Conservation (phyloP, 1,140 invertebrate genomes). For the Drosophila saltans region DNA sequence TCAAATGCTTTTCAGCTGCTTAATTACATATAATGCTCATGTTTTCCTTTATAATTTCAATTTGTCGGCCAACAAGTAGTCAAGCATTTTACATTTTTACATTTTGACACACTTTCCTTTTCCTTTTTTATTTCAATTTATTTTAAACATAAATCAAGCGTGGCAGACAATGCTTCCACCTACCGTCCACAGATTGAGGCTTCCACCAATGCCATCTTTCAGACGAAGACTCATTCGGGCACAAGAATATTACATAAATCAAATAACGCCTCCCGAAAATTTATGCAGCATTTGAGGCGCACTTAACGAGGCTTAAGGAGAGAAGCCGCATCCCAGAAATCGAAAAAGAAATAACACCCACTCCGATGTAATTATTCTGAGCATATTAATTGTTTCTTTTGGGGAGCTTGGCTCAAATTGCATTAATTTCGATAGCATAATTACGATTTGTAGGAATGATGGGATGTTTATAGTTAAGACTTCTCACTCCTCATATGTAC, state of each 20-base stretch:
- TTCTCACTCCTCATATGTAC: not conserved
- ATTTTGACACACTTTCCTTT: conserved; percentile 35
- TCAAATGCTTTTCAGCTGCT: conserved; percentile 41
- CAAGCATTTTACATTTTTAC: conserved; percentile 28
- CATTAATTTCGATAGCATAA: conserved; percentile 5
- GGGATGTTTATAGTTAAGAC: not conserved
- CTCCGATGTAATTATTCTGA: conserved; percentile 39
- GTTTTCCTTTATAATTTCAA: conserved; percentile 41
- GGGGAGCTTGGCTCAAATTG: not conserved
- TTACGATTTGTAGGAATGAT: not conserved
- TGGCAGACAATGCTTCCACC: conserved; percentile 21
- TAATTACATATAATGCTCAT: conserved; percentile 27
- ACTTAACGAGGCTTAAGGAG: conserved; percentile 32
- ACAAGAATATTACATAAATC: conserved; percentile 46
- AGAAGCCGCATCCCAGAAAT: conserved; percentile 6
- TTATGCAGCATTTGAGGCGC: conserved; percentile 29
- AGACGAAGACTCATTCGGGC: conserved; percentile 28
- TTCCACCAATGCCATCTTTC: not conserved
- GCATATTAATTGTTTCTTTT: conserved; percentile 41
- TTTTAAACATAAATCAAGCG: conserved; percentile 39
- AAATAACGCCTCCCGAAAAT: conserved; percentile 27
- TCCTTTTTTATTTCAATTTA: conserved; percentile 22
- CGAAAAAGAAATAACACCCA: conserved; percentile 27
- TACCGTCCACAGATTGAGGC: conserved; percentile 19
- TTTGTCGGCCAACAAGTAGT: conserved; percentile 23